Evolutionary conservation across 1,140 invertebrate genomes (phyloP).

Genomic region (Cydia fagiglandana): DNA sequence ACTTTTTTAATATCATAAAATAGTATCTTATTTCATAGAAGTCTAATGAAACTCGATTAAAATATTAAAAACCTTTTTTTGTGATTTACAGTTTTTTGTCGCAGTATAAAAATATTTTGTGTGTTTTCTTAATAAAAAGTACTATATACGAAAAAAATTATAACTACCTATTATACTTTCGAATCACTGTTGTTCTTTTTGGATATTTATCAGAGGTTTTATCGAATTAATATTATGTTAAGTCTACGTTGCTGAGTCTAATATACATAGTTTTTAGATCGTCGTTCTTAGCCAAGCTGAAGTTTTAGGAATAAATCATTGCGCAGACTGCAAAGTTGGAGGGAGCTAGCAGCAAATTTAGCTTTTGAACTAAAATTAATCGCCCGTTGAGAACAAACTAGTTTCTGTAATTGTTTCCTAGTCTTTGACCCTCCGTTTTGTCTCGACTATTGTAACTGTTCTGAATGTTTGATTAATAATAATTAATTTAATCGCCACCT

Average conservation of each 20-base stretch:
- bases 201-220: too few relatives aligned
- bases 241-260: not conserved
- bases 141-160: too few relatives aligned
- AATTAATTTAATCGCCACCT: constrained; percentile 9
- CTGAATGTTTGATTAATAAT: constrained; percentile 17
- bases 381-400: constrained; percentile 60
- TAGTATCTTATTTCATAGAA: too few relatives aligned
- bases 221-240: too few relatives aligned
- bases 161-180: too few relatives aligned
- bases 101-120: too few relatives aligned
- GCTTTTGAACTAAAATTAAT: constrained; percentile 64
- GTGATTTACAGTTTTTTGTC: too few relatives aligned
- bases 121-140: too few relatives aligned
- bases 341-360: constrained; percentile 53
- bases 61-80: too few relatives aligned
- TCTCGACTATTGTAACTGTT: constrained; percentile 47
- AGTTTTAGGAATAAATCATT: constrained; percentile 56
- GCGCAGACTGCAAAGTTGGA: constrained; percentile 52
- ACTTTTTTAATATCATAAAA: too few relatives aligned
- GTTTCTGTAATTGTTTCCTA: constrained; percentile 62
- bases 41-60: too few relatives aligned
- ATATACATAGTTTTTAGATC: constrained; percentile 11
- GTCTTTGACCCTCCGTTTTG: constrained; percentile 56
- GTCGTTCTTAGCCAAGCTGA: not conserved
- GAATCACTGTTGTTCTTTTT: too few relatives aligned